These are phyloP conservation scores for Toxotes jaculatrix DNA, from an alignment of 2,113 vertebrate genomes.

Conservation along the genomic window DNA sequence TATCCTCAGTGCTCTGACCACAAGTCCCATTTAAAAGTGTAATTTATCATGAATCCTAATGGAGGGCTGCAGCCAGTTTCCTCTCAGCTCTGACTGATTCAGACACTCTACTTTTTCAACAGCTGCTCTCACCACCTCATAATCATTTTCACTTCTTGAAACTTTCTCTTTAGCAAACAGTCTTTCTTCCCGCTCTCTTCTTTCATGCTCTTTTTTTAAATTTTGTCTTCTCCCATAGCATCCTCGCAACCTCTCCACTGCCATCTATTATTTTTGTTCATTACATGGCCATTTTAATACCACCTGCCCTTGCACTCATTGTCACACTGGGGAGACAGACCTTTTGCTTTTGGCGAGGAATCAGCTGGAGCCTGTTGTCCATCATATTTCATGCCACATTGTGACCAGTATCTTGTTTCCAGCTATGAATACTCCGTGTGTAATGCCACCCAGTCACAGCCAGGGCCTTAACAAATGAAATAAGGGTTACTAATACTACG, in stretches of 20 bases:
- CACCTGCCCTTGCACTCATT: constrained; percentile 36
- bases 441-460: constrained; percentile 42
- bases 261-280: constrained; percentile 16
- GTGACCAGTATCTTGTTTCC: constrained; percentile 40
- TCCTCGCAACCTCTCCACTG: constrained; percentile 13
- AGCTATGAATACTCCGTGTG: constrained; percentile 11
- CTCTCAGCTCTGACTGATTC: constrained; percentile 30
- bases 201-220: constrained; percentile 13
- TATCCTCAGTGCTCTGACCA: constrained; percentile 35
- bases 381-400: constrained; percentile 57
- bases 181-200: constrained; percentile 14
- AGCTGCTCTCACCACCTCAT: constrained; percentile 39
- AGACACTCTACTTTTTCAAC: constrained; percentile 33
- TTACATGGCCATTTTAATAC: constrained; percentile 22
- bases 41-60: constrained; percentile 57
- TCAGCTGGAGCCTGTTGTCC: constrained; percentile 49
- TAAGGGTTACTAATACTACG: constrained; percentile 64
- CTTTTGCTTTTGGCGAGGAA: constrained; percentile 30
- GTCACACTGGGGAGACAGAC: constrained; percentile 19
- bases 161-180: constrained; percentile 31
- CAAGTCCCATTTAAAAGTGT: constrained; percentile 57
- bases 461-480: constrained; percentile 59
- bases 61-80: constrained; percentile 40
- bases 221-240: constrained; percentile 7
- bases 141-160: constrained; percentile 9